Evolutionary conservation across 2,113 vertebrate genomes (phyloP).

Genomic region (Periophthalmus modestus): DNA sequence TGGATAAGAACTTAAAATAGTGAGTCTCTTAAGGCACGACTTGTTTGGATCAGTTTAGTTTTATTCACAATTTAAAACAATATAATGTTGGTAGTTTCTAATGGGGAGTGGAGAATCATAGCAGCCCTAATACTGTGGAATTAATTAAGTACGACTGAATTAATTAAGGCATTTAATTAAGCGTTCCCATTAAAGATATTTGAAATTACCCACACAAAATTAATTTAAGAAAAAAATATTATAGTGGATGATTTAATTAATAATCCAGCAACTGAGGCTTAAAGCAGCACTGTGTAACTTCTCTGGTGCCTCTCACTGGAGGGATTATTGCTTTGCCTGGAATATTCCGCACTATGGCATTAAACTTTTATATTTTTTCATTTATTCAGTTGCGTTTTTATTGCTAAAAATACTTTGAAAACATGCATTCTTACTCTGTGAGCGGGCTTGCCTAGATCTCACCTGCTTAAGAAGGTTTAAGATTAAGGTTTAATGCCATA

Average conservation of each 20-base stretch:
- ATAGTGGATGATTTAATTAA: neutral
- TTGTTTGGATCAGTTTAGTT: neutral
- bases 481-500: no score
- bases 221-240: neutral
- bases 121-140: neutral
- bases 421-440: no score
- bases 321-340: no score
- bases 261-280: neutral
- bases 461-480: no score
- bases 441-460: no score
- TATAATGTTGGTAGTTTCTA: neutral
- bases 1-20: constrained; percentile 58
- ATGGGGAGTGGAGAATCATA: neutral
- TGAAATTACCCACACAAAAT: constrained; percentile 5
- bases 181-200: neutral
- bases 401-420: no score
- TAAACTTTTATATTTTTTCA: no score
- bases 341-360: no score
- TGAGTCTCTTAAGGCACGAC: constrained; percentile 24
- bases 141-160: neutral
- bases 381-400: no score
- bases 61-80: neutral
- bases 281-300: neutral
- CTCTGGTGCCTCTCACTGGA: no score
- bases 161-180: constrained; percentile 9